Evolutionary conservation across 2,797 vertebrate species (phyloP).

Genomic region (Melopsittacus undulatus): DNA sequence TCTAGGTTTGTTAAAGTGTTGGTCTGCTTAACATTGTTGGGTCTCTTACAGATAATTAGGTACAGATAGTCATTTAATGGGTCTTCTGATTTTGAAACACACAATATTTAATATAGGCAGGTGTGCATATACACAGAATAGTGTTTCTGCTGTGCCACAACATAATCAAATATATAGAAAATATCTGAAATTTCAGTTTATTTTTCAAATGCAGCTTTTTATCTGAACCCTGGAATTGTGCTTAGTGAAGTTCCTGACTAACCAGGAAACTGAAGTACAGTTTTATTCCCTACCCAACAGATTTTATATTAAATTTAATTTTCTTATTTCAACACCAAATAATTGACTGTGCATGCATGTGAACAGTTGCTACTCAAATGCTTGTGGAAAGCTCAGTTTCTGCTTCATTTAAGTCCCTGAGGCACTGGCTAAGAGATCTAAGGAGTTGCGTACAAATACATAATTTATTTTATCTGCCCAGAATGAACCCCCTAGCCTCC

Average conservation of each 20-base stretch:
- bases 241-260: not conserved
- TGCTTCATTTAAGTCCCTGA: constrained; percentile 9
- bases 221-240: not conserved
- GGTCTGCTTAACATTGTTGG: not conserved
- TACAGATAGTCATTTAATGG: not conserved
- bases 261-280: not conserved
- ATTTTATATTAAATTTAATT: not conserved
- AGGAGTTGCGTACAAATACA: not conserved
- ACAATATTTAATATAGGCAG: not conserved
- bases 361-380: not conserved
- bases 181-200: not conserved
- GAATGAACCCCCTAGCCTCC: not conserved
- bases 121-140: rapidly evolving
- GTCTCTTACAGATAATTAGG: not conserved
- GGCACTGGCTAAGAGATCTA: not conserved
- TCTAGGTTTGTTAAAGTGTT: not conserved
- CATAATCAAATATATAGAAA: not conserved
- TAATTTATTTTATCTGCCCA: not conserved
- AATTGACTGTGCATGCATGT: not conserved
- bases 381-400: not conserved
- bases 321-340: not conserved
- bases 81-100: not conserved
- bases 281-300: not conserved
- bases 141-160: not conserved
- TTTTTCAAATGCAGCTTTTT: not conserved